Evolutionary conservation across 2,888 invertebrate genomes (phyloP).

Genomic region (Tenthredo livida): DNA sequence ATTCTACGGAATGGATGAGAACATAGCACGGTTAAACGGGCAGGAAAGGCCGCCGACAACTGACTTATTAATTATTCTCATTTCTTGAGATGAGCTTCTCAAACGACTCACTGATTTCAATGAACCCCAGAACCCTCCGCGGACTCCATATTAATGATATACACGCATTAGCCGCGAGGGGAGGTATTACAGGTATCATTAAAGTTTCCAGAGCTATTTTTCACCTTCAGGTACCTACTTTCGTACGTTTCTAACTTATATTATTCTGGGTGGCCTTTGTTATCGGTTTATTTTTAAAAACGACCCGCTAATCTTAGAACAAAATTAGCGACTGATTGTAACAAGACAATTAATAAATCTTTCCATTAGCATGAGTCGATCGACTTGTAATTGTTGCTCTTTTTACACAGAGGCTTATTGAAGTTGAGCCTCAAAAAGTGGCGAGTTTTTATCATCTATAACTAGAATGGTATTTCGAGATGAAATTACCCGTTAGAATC

Average conservation of each 20-base stretch:
- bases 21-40: constrained; percentile 12
- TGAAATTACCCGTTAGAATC: constrained; percentile 22
- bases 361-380: constrained; percentile 3
- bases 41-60: constrained; percentile 33
- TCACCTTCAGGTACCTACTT: neutral
- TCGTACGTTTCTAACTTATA: neutral
- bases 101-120: constrained; percentile 47
- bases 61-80: constrained; percentile 46
- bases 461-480: neutral
- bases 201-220: constrained; percentile 32
- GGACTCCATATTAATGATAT: constrained; percentile 38
- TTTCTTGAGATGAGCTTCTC: constrained; percentile 41
- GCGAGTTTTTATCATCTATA: neutral
- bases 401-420: neutral
- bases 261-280: neutral
- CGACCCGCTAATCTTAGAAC: neutral
- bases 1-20: constrained; percentile 33
- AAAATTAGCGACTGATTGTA: neutral
- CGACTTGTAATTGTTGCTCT: neutral
- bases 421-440: neutral
- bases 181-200: constrained; percentile 22
- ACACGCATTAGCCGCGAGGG: constrained; percentile 26
- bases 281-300: neutral
- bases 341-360: neutral
- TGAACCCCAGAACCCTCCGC: neutral